Evolutionary conservation across 37 sponge, comb jelly and placozoan species (phyloP).

Genomic region (Bolinopsis microptera): DNA sequence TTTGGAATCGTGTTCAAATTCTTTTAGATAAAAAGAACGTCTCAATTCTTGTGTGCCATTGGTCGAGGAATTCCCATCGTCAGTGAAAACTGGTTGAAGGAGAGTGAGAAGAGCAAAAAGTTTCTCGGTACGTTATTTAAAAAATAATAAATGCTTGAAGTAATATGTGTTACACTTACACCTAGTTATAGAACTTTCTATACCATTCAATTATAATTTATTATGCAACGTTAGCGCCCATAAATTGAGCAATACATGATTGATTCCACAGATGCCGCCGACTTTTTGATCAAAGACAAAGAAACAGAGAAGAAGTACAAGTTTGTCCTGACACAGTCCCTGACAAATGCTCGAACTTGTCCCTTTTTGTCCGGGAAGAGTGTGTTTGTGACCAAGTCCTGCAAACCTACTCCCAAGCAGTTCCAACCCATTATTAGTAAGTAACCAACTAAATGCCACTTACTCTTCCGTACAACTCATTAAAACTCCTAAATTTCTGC

Average conservation of each 20-base stretch:
- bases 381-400: conserved; percentile 19
- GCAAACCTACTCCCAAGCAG: conserved; percentile 34
- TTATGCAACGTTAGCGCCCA: no score
- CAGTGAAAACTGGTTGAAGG: conserved; percentile 15
- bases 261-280: not conserved
- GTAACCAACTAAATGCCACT: no score
- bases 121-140: conserved; percentile 14
- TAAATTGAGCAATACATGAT: no score
- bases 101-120: not conserved
- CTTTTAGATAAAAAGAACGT: conserved; percentile 28
- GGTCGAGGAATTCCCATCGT: conserved; percentile 43
- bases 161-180: no score
- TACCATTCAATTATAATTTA: no score
- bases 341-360: not conserved
- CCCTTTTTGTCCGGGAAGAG: conserved; percentile 55
- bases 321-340: conserved; percentile 29
- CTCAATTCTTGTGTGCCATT: conserved; percentile 52
- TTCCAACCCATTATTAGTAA: conserved; percentile 32
- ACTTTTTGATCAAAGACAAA: not conserved
- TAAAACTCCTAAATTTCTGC: no score
- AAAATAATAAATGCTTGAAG: no score
- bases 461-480: no score
- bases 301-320: conserved; percentile 27
- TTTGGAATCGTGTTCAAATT: not conserved
- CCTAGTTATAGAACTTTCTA: no score